Base-by-base conservation (phyloP, 2,888 invertebrate genomes). In the Marronus borbonicus region DNA sequence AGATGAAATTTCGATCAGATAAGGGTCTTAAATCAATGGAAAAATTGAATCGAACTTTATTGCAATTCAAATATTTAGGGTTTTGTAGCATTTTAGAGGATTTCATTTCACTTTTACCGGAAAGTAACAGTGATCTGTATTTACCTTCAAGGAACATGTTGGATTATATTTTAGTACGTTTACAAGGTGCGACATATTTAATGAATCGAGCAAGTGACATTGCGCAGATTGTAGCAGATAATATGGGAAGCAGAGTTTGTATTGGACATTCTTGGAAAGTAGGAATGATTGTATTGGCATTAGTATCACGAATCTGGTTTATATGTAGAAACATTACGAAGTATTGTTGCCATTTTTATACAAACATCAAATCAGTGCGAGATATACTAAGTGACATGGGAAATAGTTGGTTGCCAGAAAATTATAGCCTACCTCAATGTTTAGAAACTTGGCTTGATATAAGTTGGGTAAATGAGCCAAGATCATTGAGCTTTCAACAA, bases 1-100 rank as follows among this genome's bases (percentile, higher is more conserved):
- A 90, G 83, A 86, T 86, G 75, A 90, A 90, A 85, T 90, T 90
- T 83, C 86, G 90, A 58, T 87, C 83, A 52, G 89, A 90, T 36
- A 90, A 90, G 80, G 90, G 90, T 39, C 85, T 90, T n/a, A 90
- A 90, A 81, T 83, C 85, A 28, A 86, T 90, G 86, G 88, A 88
- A 80, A 90, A 89, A 85, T 82, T 89, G 0, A 89, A 89, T 78
- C 87, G 87, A 81, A 86, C 87, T 1, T 82, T 91, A 76, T 83
- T 88, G 3, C 88, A 87, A 76, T 90, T 89, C 83, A 84, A 89
- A 24, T 83, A 84, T 28, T 81, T 89, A 58, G 82, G 87, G 58
- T 80, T 90, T 8, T 77, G 83, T 17, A 84, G 83, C 50, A 84
- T 87, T 72, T 76, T 88, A 17, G 76, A 82, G 20, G 83, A 78